Conservation (phyloP, 1,140 invertebrate genomes). For the Halesus radiatus region DNA sequence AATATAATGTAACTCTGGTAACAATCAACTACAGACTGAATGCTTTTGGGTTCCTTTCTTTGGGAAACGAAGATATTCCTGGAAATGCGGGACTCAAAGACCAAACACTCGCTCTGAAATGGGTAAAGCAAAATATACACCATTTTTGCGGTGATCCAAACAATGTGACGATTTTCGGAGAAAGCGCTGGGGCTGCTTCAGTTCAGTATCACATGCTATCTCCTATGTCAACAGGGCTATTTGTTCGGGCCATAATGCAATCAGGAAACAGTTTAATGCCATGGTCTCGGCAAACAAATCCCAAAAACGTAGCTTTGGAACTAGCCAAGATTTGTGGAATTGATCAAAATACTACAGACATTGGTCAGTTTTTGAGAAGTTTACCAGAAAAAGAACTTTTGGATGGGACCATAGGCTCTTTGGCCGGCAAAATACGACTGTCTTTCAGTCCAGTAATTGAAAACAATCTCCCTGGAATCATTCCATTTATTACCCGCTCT, state of each 20-base stretch:
- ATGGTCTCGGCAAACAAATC: slow-evolving; percentile 71
- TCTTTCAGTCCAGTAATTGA: slow-evolving; percentile 39
- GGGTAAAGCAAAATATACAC: slow-evolving; percentile 69
- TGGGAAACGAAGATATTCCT: slow-evolving; percentile 63
- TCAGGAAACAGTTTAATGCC: slow-evolving; percentile 73
- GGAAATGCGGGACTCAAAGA: slow-evolving; percentile 58
- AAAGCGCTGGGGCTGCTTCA: slow-evolving; percentile 45
- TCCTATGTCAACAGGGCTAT: slow-evolving; percentile 57
- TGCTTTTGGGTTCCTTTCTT: slow-evolving; percentile 71
- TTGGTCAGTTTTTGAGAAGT: slow-evolving; percentile 59
- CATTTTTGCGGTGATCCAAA: slow-evolving; percentile 66
- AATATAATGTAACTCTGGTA: slow-evolving; percentile 67
- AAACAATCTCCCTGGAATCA: slow-evolving; percentile 41
- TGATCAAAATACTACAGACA: slow-evolving; percentile 57
- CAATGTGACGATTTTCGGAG: slow-evolving; percentile 64
- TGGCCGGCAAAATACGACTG: slow-evolving; percentile 48
- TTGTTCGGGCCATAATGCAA: slow-evolving; percentile 62
- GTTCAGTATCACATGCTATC: slow-evolving; percentile 48
- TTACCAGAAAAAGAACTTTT: slow-evolving; percentile 54
- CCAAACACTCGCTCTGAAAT: slow-evolving; percentile 59
- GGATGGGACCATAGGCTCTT: slow-evolving; percentile 55
- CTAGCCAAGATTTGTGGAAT: slow-evolving; percentile 70
- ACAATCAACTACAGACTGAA: slow-evolving; percentile 69
- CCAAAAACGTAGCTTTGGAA: slow-evolving; percentile 67
- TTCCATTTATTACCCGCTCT: slow-evolving; percentile 45